phyloP scores from a whole-genome alignment of 64 coral and sea anemone genomes.

The Montipora efflorescens region DNA sequence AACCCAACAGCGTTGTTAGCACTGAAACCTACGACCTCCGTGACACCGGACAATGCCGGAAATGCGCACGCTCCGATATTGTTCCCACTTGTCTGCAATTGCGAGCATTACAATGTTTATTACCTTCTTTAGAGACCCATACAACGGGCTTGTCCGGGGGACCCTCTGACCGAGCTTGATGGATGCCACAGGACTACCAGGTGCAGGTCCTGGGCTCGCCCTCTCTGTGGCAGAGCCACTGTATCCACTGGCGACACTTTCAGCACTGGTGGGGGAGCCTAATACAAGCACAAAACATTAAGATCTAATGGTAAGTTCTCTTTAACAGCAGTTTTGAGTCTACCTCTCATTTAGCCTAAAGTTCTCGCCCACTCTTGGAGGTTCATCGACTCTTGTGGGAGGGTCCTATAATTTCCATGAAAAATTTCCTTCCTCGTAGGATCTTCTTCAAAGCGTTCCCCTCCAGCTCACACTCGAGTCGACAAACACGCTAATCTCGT shows the following conservation, averaged over 20 bases:
- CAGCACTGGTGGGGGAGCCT: conserved; percentile 90
- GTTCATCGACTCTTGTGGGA: no score
- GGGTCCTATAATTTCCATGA: no score
- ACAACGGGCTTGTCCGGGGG: conserved; percentile 71
- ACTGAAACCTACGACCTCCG: no score
- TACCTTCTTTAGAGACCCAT: conserved; percentile 91
- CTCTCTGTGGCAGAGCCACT: conserved; percentile 49
- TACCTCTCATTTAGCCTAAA: background rate
- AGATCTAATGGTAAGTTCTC: background rate
- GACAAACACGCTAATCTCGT: no score
- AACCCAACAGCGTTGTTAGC: no score
- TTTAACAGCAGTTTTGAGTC: background rate
- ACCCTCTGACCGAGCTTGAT: conserved; percentile 65
- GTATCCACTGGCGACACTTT: conserved; percentile 88
- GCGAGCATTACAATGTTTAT: background rate
- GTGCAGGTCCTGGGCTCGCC: conserved; percentile 81
- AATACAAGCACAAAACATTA: background rate
- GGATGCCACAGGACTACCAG: conserved; percentile 83
- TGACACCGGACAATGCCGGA: no score
- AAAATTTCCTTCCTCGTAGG: no score
- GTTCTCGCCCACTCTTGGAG: no score
- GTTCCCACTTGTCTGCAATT: no score
- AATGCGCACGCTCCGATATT: no score
- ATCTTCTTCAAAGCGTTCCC: no score
- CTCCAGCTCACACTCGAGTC: no score